Percentiles rank a stretch among this genome's conserved stretches.
These are phyloP conservation scores for Lithophane semibrunnea DNA, from an alignment of 2,888 invertebrate genomes.

Conservation along the genomic window DNA sequence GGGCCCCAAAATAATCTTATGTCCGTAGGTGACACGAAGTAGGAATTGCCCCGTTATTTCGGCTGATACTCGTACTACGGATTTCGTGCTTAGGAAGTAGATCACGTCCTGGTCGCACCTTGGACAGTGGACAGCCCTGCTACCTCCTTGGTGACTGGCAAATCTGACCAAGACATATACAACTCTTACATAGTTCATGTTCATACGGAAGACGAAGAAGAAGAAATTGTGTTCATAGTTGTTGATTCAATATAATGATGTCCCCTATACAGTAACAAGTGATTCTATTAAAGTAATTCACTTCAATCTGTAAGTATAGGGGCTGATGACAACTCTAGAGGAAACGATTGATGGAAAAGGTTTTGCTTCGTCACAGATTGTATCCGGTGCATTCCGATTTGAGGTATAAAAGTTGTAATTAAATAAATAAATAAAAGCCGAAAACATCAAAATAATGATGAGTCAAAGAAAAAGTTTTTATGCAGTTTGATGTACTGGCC, in stretches of 20 bases:
- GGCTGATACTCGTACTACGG: no score
- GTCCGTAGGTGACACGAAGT: no score
- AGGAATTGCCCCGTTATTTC: no score
- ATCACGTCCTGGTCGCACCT: background rate
- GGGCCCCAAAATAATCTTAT: no score
- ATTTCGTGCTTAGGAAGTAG: no score
- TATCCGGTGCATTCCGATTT: background rate
- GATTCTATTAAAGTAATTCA: conserved; percentile 25
- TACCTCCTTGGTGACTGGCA: background rate
- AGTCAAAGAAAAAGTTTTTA: no score
- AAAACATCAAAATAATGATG: background rate
- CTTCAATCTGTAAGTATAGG: conserved; percentile 34
- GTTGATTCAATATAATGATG: conserved; percentile 40
- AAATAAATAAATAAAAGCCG: no score
- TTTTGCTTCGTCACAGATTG: background rate
- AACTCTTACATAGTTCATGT: background rate
- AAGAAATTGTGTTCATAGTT: background rate
- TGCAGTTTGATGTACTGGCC: background rate
- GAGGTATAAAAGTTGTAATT: no score
- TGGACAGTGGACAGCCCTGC: no score
- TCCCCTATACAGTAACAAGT: conserved; percentile 17
- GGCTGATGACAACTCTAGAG: conserved; percentile 31
- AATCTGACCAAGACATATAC: no score
- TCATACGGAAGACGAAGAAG: no score
- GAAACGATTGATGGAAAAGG: background rate